Conservation (phyloP, 2,113 vertebrate species). For the Tringa solitaria region DNA sequence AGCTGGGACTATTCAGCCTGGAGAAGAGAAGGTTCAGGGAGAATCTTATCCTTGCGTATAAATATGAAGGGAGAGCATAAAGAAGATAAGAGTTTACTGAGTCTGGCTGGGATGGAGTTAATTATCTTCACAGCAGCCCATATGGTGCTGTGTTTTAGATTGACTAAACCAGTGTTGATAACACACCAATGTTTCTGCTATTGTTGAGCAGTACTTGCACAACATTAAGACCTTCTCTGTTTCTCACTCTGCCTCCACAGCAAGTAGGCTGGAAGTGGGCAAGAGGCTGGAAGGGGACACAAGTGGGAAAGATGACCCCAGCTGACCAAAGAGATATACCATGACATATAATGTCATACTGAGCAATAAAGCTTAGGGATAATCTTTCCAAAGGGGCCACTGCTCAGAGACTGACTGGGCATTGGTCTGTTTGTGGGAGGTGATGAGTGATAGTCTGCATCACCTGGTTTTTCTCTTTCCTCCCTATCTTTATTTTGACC, state of each 20-base stretch:
- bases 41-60: not conserved
- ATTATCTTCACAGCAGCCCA: not conserved
- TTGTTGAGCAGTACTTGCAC: not conserved
- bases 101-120: not conserved
- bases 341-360: not conserved
- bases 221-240: not conserved
- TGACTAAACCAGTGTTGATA: not conserved
- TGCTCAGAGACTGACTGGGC: not conserved
- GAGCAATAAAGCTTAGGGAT: not conserved
- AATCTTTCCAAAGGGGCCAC: not conserved
- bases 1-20: not conserved
- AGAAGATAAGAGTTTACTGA: not conserved
- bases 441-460: not conserved
- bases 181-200: not conserved
- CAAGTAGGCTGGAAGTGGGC: not conserved
- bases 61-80: not conserved
- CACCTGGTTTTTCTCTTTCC: not conserved
- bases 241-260: not conserved
- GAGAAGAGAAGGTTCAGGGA: not conserved
- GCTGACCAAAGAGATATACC: not conserved
- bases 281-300: not conserved
- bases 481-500: not conserved
- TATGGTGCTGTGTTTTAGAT: not conserved
- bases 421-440: not conserved
- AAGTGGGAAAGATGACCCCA: not conserved